phyloP scores from a whole-genome alignment of 2,113 vertebrate species.

The Lonchura striata region DNA sequence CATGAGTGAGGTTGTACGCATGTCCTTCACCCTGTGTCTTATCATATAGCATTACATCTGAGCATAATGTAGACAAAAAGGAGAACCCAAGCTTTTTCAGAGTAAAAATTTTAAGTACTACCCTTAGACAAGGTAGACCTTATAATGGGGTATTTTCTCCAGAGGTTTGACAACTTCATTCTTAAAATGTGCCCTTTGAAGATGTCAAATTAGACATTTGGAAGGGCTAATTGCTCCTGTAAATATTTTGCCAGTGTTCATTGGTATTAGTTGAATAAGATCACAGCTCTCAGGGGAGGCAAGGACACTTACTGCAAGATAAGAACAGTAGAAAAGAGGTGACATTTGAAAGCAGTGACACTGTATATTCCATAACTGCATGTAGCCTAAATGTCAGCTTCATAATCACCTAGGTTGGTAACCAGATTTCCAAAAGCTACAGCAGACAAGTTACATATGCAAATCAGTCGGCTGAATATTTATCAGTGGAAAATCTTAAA shows the following conservation, averaged over 20 bases:
- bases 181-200: not conserved
- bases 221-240: constrained; percentile 25
- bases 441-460: not conserved
- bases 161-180: not conserved
- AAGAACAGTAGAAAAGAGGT: not conserved
- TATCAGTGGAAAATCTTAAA: not conserved
- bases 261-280: not conserved
- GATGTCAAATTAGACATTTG: not conserved
- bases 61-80: not conserved
- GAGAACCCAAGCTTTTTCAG: not conserved
- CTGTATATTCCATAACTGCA: constrained; percentile 20
- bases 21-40: not conserved
- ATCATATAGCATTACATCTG: not conserved
- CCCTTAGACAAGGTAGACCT: not conserved
- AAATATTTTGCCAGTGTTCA: constrained; percentile 21
- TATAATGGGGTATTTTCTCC: not conserved
- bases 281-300: not conserved
- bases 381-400: constrained; percentile 34
- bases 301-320: constrained; percentile 5
- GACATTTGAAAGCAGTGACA: constrained; percentile 45
- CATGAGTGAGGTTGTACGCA: rapidly evolving
- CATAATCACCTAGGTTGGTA: not conserved
- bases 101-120: not conserved
- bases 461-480: not conserved
- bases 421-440: constrained; percentile 9